Base-by-base conservation (phyloP, 1,140 invertebrate species). In the Solen grandis region DNA sequence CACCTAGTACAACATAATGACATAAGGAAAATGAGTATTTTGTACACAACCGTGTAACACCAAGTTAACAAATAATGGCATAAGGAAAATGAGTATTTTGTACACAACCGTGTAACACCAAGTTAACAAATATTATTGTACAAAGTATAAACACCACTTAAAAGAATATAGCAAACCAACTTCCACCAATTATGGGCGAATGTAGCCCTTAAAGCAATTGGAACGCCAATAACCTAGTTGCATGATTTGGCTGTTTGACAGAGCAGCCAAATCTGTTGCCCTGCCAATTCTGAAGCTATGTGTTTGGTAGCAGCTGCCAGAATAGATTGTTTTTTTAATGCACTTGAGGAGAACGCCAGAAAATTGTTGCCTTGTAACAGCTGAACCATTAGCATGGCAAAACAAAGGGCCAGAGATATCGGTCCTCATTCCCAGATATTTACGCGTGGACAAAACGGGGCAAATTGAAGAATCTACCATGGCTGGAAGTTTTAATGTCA, bases 241-340 rank as follows among this genome's bases (percentile, higher is more conserved):
- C 41, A 25, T 46, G 16, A 68, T 50, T 8, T 25, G 4, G 2
- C 10, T 14, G 2, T n/a, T n/a, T 4, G 65, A 16, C 19, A 50
- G 16, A 2, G 25, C n/a, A 31, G 31, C 52, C 36, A 70, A 22
- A n/a, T 70, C 46, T 33, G 52, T 55, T 27, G 68, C 66, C 19
- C 66, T 14, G 14, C 66, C 66, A 1, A 69, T 69, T 19, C 46
- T 41, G 22, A 69, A 54, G 31, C 46, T 54, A 35, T 54, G 41
- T 3, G 66, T 31, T 5, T 2, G 19, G 5, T 57, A 57, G 25
- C 5, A 8, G 10, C 55, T 22, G 5, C 25, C 5, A 8, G 29
- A 14, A 8, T 31, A 27, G 5, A 27, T 10, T 27, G 5, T 4
- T 50, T 22, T 54, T 2, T 3, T 27, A 14, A 52, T 50, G 13